Evolutionary conservation across 2,113 vertebrate species (phyloP).

Genomic region (Coptodon bakossiorum): DNA sequence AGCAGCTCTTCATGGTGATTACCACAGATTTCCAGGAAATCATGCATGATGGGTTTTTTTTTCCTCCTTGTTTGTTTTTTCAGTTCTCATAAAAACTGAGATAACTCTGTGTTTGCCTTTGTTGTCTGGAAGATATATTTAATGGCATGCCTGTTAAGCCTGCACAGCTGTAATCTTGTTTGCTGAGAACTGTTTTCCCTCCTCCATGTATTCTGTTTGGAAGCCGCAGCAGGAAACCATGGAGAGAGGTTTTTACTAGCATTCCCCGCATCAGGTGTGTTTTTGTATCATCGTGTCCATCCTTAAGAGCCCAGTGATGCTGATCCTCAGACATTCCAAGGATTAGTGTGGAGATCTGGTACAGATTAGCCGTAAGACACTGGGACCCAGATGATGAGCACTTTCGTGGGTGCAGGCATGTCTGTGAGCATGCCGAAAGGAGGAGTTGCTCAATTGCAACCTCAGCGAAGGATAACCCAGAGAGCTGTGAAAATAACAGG

Average conservation of each 20-base stretch:
- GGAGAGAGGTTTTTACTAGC: slow-evolving; percentile 22
- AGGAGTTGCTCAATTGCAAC: background rate
- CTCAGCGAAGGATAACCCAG: background rate
- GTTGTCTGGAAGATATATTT: slow-evolving; percentile 35
- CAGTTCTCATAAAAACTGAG: slow-evolving; percentile 13
- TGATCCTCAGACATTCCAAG: slow-evolving; percentile 43
- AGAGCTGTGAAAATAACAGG: background rate
- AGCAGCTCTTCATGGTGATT: slow-evolving; percentile 59
- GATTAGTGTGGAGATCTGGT: slow-evolving; percentile 41
- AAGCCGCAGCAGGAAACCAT: slow-evolving; percentile 12
- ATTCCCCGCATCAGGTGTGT: slow-evolving; percentile 40
- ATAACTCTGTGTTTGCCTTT: slow-evolving; percentile 28
- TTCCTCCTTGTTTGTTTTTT: background rate
- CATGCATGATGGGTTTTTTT: slow-evolving; percentile 16
- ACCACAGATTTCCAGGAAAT: slow-evolving; percentile 50
- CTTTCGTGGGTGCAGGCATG: slow-evolving; percentile 8
- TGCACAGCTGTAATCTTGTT: slow-evolving; percentile 27
- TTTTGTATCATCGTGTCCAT: slow-evolving; percentile 32
- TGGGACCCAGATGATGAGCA: slow-evolving; percentile 19
- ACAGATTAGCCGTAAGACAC: slow-evolving; percentile 35
- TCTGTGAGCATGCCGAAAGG: background rate
- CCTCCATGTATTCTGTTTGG: slow-evolving; percentile 27
- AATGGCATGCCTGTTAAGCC: slow-evolving; percentile 15
- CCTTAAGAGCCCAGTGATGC: slow-evolving; percentile 29
- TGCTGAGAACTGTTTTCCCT: slow-evolving; percentile 18